phyloP scores from a whole-genome alignment of 2,888 invertebrate genomes.

The Anthrax anthrax region DNA sequence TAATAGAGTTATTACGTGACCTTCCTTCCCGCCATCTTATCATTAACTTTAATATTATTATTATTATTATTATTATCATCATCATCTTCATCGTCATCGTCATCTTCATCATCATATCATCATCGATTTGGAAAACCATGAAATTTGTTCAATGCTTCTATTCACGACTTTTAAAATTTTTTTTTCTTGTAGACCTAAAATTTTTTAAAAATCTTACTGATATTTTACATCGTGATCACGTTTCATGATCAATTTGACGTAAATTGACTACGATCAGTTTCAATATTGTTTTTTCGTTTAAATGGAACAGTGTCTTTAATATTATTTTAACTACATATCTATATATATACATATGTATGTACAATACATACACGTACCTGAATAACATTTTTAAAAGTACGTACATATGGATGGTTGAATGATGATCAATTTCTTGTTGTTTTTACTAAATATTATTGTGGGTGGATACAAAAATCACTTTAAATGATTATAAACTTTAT shows the following conservation, averaged over 20 bases:
- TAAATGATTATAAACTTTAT: too few species aligned
- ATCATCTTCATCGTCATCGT: neutral
- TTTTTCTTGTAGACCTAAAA: neutral
- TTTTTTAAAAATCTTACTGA: too few species aligned
- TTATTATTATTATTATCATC: neutral
- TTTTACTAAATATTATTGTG: too few species aligned
- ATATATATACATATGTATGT: too few species aligned
- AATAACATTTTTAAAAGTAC: too few species aligned
- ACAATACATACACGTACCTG: too few species aligned
- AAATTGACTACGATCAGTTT: neutral
- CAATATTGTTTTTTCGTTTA: too few species aligned
- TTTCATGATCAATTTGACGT: constrained; percentile 4
- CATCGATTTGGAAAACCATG: neutral
- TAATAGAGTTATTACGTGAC: constrained; percentile 5
- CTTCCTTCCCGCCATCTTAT: neutral
- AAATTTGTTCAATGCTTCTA: neutral
- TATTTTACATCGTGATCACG: constrained; percentile 2
- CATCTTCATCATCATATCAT: neutral
- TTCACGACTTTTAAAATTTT: neutral
- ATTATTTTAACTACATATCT: too few species aligned
- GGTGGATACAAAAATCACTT: too few species aligned
- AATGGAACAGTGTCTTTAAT: too few species aligned
- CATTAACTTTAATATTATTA: neutral
- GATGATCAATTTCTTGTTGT: too few species aligned
- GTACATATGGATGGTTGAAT: too few species aligned